Percentiles rank a stretch among this genome's conserved stretches.
phyloP scores from a whole-genome alignment of 1,140 invertebrate genomes.

The Drosophila tani region DNA sequence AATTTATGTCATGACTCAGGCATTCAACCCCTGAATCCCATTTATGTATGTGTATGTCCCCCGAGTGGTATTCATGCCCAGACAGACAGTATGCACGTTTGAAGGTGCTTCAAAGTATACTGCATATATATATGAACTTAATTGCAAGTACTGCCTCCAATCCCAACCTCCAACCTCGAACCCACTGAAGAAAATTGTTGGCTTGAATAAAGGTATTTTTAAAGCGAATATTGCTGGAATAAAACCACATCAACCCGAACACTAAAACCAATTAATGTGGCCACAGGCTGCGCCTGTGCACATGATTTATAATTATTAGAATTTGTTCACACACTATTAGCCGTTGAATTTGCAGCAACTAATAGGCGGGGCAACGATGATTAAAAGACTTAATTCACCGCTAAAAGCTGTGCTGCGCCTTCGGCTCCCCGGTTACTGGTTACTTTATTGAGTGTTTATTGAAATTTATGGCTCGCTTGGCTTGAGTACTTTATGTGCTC shows the following conservation, averaged over 20 bases:
- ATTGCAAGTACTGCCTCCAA: conserved; percentile 13
- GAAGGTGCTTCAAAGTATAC: conserved; percentile 8
- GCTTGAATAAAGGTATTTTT: background rate
- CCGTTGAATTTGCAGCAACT: conserved; percentile 43
- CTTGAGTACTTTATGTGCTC: conserved; percentile 58
- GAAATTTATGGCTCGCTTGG: conserved; percentile 62
- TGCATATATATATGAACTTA: conserved; percentile 12
- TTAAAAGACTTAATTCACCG: conserved; percentile 61
- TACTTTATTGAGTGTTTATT: conserved; percentile 73
- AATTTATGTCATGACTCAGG: conserved; percentile 56
- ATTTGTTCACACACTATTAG: conserved; percentile 54
- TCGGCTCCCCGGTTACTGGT: background rate
- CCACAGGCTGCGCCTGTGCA: background rate
- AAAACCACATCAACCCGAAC: background rate
- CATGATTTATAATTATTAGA: conserved; percentile 54
- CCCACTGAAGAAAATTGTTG: background rate
- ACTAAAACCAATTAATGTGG: background rate
- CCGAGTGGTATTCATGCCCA: conserved; percentile 19
- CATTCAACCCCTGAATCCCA: conserved; percentile 43
- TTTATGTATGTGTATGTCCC: conserved; percentile 12
- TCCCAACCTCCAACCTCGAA: background rate
- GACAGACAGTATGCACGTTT: conserved; percentile 14
- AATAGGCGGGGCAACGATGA: conserved; percentile 36
- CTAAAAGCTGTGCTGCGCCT: conserved; percentile 24
- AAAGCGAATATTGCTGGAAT: background rate